A percentile compares a stretch with the other conserved stretches of the same genome.
These are phyloP conservation scores for Leuctra nigra DNA, from an alignment of 2,888 invertebrate species.

Conservation along the genomic window DNA sequence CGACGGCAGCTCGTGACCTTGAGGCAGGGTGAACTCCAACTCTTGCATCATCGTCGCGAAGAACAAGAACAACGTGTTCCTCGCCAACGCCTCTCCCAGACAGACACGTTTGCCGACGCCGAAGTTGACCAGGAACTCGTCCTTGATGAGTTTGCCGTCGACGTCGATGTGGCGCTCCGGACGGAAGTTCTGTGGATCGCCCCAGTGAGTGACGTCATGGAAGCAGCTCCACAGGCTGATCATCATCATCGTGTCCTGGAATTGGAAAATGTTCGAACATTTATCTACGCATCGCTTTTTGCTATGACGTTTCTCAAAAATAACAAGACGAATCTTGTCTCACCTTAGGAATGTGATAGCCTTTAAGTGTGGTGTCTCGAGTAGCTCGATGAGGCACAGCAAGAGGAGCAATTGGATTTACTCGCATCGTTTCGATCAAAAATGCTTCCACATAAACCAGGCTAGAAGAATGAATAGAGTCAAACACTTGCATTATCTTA, in stretches of 20 bases:
- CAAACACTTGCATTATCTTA: too few relatives aligned
- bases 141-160: slow-evolving; percentile 27
- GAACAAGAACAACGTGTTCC: slow-evolving; percentile 28
- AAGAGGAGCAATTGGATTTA: slow-evolving; percentile 27
- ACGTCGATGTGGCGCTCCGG: slow-evolving; percentile 29
- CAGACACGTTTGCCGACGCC: slow-evolving; percentile 30
- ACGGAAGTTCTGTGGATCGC: slow-evolving; percentile 31
- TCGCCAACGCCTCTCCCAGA: slow-evolving; percentile 30
- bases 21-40: slow-evolving; percentile 26
- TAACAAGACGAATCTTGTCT: too few relatives aligned
- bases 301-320: too few relatives aligned
- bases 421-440: slow-evolving; percentile 26
- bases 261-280: too few relatives aligned
- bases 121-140: slow-evolving; percentile 28
- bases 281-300: too few relatives aligned
- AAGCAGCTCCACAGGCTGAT: slow-evolving; percentile 28
- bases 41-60: slow-evolving; percentile 29
- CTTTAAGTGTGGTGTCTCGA: slow-evolving; percentile 23
- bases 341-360: slow-evolving; percentile 28
- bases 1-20: slow-evolving; percentile 24
- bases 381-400: slow-evolving; percentile 23
- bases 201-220: slow-evolving; percentile 29
- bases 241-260: slow-evolving; percentile 25
- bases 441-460: slow-evolving; percentile 27
- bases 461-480: slow-evolving; percentile 21